These are phyloP conservation scores for Antechinus flavipes DNA, from an alignment of 2,113 vertebrate species.

Conservation along the genomic window DNA sequence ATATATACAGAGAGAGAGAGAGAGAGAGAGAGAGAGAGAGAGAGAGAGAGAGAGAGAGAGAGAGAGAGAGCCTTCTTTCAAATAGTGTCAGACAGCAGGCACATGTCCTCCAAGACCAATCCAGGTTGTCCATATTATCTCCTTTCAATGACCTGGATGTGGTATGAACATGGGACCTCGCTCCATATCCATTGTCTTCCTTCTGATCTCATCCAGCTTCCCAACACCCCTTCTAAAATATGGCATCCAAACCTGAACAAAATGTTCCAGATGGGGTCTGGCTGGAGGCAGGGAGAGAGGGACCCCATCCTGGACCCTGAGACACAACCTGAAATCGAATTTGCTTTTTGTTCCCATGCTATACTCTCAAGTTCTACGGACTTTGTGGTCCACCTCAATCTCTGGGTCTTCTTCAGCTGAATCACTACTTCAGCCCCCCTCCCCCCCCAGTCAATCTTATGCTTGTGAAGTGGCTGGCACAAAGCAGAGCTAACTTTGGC, in stretches of 20 bases:
- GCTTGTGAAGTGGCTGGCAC: neutral
- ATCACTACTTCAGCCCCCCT: neutral
- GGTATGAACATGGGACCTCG: neutral
- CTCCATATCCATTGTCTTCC: neutral
- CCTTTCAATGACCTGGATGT: too few relatives aligned
- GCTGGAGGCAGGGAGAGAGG: too few relatives aligned
- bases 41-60: too few relatives aligned
- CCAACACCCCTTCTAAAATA: neutral
- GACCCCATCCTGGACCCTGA: too few relatives aligned
- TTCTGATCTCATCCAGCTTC: neutral
- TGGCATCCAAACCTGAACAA: too few relatives aligned
- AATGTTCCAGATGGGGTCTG: neutral
- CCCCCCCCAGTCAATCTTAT: too few relatives aligned
- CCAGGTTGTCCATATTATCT: too few relatives aligned
- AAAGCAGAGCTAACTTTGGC: neutral
- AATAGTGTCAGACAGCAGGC: too few relatives aligned
- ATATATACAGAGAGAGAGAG: too few relatives aligned
- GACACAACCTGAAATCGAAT: neutral
- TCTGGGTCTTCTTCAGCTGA: neutral
- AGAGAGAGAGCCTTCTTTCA: too few relatives aligned
- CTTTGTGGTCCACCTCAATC: neutral
- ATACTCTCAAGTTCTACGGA: neutral
- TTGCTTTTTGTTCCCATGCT: neutral
- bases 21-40: too few relatives aligned
- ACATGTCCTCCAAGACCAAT: neutral